Evolutionary conservation across 2,888 invertebrate genomes (phyloP).

Genomic region (Plutella xylostella): DNA sequence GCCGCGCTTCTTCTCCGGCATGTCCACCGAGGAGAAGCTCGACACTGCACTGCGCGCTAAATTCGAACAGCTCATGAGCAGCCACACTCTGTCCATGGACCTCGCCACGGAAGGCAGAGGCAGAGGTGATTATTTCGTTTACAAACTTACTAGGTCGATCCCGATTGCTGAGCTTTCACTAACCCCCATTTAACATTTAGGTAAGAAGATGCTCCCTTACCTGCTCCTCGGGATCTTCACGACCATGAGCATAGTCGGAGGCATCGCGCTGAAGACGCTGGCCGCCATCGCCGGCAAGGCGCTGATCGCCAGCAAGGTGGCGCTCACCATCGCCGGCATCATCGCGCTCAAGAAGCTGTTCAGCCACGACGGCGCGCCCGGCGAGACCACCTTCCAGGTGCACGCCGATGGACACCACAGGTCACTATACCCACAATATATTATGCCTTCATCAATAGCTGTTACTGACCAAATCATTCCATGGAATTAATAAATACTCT

Average conservation of each 20-base stretch:
- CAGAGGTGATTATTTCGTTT: conserved; percentile 36
- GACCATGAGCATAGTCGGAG: conserved; percentile 76
- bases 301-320: conserved; percentile 78
- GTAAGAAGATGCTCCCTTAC: conserved; percentile 70
- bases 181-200: conserved; percentile 27
- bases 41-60: conserved; percentile 62
- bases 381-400: conserved; percentile 76
- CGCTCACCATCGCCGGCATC: conserved; percentile 77
- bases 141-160: too few species aligned
- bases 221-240: conserved; percentile 72
- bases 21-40: conserved; percentile 68
- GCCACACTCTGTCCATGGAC: conserved; percentile 75
- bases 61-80: conserved; percentile 71
- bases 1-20: conserved; percentile 67
- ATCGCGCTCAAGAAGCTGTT: conserved; percentile 80
- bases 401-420: conserved; percentile 76
- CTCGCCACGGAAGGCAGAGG: conserved; percentile 65
- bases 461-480: too few species aligned
- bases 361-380: conserved; percentile 72
- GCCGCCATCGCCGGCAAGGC: conserved; percentile 79
- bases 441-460: too few species aligned
- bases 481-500: too few species aligned
- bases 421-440: conserved; percentile 35
- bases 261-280: conserved; percentile 76
- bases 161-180: too few species aligned